Evolutionary conservation across 2,113 vertebrate species (phyloP), one percentile per base, ranked within the genome.

Genomic region (Rousettus leschenaultii): DNA sequence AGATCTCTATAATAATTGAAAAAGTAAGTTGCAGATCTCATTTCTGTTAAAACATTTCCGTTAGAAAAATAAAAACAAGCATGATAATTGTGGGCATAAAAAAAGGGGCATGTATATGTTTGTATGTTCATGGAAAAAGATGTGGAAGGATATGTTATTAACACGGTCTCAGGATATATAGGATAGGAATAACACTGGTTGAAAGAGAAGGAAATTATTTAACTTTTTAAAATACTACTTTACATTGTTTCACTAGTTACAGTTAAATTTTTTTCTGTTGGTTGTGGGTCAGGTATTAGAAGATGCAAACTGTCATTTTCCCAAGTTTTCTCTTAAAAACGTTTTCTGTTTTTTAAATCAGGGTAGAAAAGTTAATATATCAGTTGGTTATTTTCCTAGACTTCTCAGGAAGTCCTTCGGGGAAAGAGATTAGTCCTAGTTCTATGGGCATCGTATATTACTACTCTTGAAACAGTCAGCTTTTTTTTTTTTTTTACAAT

Each of bases 401-500:
- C 19, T 89, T 90, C 40, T 65, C 14, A 93, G 24, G 14, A 61
- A 21, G 45, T 87, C 55, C 88, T 59, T 75, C 91, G 22, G 92
- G 26, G 2, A 18, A 93, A 35, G 38, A 43, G 22, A 73, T 91
- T 75, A 91, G 19, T 22, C 38, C 28, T 2, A 84, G 28, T 83
- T 92, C 38, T 84, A 5, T 51, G 24, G 4, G 24, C 26, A 71
- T 94, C 22, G 30, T 87, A n/a, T 48, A 48, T 13, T 30, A 65
- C 16, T 57, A 18, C 18, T 86, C 57, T 80, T 95, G 6, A 96
- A 84, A 59, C 28, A 40, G 21, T 57, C 45, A 45, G 8, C 18
- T 94, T 85, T 93, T 68, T 30, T 93, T 2, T 94, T 85, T 93
- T 68, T 30, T 93, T 2, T 82, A 40, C 40, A 91, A 11, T 85